Base-by-base conservation (phyloP, 2,113 vertebrate species). In the Python bivittatus region DNA sequence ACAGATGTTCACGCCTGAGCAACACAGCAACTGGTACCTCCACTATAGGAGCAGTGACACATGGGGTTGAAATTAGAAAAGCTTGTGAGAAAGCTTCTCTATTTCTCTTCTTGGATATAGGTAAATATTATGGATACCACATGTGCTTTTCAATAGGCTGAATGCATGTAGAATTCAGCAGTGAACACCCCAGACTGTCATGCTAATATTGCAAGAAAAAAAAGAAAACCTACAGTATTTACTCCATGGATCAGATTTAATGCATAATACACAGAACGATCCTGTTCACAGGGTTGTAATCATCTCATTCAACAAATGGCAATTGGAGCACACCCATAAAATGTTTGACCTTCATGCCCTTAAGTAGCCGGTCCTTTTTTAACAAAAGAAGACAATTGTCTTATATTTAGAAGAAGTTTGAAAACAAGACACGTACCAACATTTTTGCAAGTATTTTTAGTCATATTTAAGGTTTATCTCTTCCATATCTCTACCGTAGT, bases 381-480 rank as follows among this genome's bases (percentile, higher is more conserved):
- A 91, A 48, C 91, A 92, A 85, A 84, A 58, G 10, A 88, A 38
- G n/a, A 23, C 93, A 58, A 91, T 54, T 25, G 29, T 92, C 13
- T 88, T 86, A 94, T 68, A 44, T 86, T 91, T 25, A 38, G n/a
- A 91, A 54, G 64, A 7, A 53, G 52, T 56, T 84, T 23, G 27
- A 92, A 84, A 42, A 13, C 91, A 93, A 89, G 84, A 61, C 15
- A 93, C 87, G 54, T 57, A 92, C 5, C 0, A 89, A 38, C 38
- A 7, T 89, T 91, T 94, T 92, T 94, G 15, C 56, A 94, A 90
- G 38, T 4, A 3, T 22, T 3, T 61, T 86, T 93, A 93, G n/a
- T 52, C 83, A 89, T 12, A 92, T 48, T 60, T 72, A 95, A 93
- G 57, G 93, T 93, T 88, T 38, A 94, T 53, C 58, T 93, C 72